These are phyloP conservation scores for Rattus norvegicus DNA, from an alignment of 2,113 vertebrate genomes.

Conservation along the genomic window DNA sequence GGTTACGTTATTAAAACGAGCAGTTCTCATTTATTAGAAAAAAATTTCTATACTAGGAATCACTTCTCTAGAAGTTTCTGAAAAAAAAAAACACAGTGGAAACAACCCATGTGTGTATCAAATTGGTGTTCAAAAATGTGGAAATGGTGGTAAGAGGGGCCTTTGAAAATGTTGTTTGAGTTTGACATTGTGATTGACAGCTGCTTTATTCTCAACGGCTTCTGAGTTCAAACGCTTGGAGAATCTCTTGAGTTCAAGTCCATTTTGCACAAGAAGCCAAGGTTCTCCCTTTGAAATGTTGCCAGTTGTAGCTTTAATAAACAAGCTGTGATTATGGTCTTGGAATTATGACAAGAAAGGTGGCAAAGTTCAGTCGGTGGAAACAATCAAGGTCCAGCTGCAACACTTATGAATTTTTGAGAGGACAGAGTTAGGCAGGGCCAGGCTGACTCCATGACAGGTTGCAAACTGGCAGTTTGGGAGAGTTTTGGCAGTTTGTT, in stretches of 20 bases:
- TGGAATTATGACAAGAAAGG: neutral
- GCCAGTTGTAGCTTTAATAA: neutral
- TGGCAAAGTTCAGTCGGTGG: neutral
- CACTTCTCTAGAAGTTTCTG: constrained; percentile 33
- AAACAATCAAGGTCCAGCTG: neutral
- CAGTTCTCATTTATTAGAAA: neutral
- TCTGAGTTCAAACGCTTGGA: neutral
- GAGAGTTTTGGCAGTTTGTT: too few relatives aligned
- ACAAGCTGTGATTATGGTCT: neutral
- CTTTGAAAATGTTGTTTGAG: neutral
- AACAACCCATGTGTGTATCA: neutral
- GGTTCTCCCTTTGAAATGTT: neutral
- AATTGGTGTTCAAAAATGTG: neutral
- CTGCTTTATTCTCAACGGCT: neutral
- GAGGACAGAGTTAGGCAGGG: too few relatives aligned
- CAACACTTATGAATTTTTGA: neutral
- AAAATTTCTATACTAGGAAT: constrained; percentile 32
- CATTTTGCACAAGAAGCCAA: neutral
- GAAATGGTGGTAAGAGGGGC: neutral
- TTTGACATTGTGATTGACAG: neutral
- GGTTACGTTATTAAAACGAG: neutral
- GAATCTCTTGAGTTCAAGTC: neutral
- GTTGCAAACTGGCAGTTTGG: too few relatives aligned
- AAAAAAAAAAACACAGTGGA: neutral
- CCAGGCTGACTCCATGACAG: too few relatives aligned